Evolutionary conservation across 2,797 vertebrate species (phyloP).

Genomic region (Clarias platycephalus): DNA sequence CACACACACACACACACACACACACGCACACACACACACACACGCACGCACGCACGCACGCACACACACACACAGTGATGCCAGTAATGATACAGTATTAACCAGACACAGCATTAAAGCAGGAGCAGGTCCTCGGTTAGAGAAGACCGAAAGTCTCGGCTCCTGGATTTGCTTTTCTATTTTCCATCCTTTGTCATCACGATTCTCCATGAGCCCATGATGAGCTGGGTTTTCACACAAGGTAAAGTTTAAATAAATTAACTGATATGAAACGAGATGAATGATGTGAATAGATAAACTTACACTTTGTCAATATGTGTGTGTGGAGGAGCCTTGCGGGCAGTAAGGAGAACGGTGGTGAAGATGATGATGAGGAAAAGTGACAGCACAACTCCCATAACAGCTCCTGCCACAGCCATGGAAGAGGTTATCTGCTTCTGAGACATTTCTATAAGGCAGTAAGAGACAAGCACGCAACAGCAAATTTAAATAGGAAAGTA

Average conservation of each 20-base stretch:
- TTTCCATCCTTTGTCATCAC: background rate
- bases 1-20: slow-evolving; percentile 32
- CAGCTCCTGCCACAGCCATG: slow-evolving; percentile 86
- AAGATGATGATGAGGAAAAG: slow-evolving; percentile 91
- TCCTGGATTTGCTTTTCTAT: background rate
- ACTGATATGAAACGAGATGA: background rate
- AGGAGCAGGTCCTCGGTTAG: background rate
- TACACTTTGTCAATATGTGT: slow-evolving; percentile 90
- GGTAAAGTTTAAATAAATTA: background rate
- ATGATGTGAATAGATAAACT: slow-evolving; percentile 65
- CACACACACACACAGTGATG: slow-evolving; percentile 18
- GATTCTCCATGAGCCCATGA: background rate
- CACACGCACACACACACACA: slow-evolving; percentile 20
- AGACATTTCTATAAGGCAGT: slow-evolving; percentile 81
- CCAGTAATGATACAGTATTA: slow-evolving; percentile 20
- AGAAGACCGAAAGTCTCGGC: background rate
- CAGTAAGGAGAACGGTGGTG: slow-evolving; percentile 84
- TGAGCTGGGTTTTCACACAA: background rate
- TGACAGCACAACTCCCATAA: slow-evolving; percentile 90
- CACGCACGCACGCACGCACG: slow-evolving; percentile 40
- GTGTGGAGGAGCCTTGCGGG: slow-evolving; percentile 79
- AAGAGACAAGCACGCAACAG: slow-evolving; percentile 24
- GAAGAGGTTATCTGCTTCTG: slow-evolving; percentile 83
- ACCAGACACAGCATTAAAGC: slow-evolving; percentile 5
- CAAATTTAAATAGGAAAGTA: background rate